Conservation (phyloP, 1,140 invertebrate genomes). For the Brachionus calyciflorus region DNA sequence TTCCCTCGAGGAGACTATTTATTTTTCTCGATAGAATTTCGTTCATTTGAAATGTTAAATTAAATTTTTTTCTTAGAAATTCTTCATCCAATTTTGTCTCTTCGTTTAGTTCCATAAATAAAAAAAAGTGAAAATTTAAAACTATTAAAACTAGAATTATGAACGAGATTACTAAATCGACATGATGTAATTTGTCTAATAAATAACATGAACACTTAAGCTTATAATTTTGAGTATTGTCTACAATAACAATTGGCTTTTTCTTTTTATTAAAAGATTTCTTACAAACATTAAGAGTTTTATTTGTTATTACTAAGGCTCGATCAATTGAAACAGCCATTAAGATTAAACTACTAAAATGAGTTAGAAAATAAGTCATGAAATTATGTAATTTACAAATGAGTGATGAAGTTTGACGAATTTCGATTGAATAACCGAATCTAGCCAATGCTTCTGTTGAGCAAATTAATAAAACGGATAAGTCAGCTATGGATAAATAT, state of each 20-base stretch:
- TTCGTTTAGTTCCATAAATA: constrained; percentile 1
- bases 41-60: too few species aligned
- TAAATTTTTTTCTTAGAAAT: not conserved
- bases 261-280: not conserved
- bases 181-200: not conserved
- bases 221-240: not conserved
- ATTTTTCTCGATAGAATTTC: constrained; percentile 8
- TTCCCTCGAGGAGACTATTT: not conserved
- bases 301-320: constrained; percentile 15
- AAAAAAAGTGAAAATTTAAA: constrained; percentile 36
- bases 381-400: constrained; percentile 45
- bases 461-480: constrained; percentile 13
- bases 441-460: not conserved
- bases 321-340: constrained; percentile 28
- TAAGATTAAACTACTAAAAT: constrained; percentile 21
- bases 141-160: not conserved
- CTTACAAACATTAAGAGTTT: not conserved
- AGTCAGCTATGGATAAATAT: constrained; percentile 37
- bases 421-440: constrained; percentile 22
- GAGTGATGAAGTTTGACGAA: not conserved
- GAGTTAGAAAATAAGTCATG: constrained; percentile 45
- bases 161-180: not conserved
- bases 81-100: not conserved
- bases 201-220: not conserved
- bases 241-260: not conserved